Percentiles rank a stretch among this genome's conserved stretches.
phyloP scores from a whole-genome alignment of 2,797 vertebrate species.

The Clarias fuscus region DNA sequence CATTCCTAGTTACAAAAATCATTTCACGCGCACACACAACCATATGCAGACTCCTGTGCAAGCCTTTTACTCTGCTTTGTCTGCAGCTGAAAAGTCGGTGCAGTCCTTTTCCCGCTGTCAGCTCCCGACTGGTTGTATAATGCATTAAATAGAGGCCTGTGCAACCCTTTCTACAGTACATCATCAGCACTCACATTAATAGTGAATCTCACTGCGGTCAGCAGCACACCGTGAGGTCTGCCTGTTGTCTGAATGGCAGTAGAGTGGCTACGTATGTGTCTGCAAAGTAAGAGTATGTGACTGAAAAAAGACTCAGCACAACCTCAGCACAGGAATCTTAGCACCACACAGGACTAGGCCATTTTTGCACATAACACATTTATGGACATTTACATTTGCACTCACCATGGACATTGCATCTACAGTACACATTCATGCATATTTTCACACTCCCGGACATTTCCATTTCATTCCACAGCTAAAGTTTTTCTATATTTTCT shows the following conservation, averaged over 20 bases:
- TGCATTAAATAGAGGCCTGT: slow-evolving; percentile 23
- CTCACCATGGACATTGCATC: too few relatives aligned
- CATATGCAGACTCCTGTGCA: not conserved
- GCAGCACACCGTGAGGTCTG: not conserved
- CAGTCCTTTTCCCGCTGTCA: slow-evolving; percentile 22
- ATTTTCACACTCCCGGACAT: too few relatives aligned
- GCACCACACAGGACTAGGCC: too few relatives aligned
- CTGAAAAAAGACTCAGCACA: not conserved
- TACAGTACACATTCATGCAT: too few relatives aligned
- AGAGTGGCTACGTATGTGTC: not conserved
- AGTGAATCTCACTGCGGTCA: slow-evolving; percentile 9
- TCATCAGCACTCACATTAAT: slow-evolving; percentile 31
- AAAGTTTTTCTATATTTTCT: too few relatives aligned
- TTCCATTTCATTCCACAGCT: too few relatives aligned
- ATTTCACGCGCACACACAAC: not conserved
- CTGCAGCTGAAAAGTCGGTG: slow-evolving; percentile 31
- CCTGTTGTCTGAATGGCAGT: not conserved
- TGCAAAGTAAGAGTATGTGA: not conserved
- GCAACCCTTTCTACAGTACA: slow-evolving; percentile 23
- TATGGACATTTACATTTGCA: too few relatives aligned
- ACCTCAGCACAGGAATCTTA: too few relatives aligned
- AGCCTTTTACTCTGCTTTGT: not conserved
- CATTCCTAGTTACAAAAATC: not conserved
- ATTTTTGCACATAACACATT: too few relatives aligned
- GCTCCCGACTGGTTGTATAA: slow-evolving; percentile 33